Evolutionary conservation across 2,888 invertebrate species (phyloP).

Genomic region (Chorisops tibialis): DNA sequence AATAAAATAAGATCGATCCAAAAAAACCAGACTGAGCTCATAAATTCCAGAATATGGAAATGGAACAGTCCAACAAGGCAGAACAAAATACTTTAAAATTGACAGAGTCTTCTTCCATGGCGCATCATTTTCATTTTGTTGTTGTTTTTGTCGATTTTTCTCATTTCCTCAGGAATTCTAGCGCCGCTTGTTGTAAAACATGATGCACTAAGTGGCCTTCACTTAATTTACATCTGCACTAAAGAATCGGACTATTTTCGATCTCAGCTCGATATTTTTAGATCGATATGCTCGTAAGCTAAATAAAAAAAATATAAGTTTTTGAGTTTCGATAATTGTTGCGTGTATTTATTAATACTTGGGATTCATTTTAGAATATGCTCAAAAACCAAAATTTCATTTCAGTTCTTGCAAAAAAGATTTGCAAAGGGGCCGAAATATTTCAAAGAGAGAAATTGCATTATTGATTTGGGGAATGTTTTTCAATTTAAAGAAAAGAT

Average conservation of each 20-base stretch:
- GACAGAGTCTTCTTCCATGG: slow-evolving; percentile 12
- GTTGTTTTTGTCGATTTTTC: background rate
- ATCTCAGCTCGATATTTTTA: slow-evolving; percentile 12
- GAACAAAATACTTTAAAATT: slow-evolving; percentile 6
- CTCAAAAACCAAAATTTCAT: no score
- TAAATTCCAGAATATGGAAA: slow-evolving; percentile 16
- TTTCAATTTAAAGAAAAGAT: no score
- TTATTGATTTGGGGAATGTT: no score
- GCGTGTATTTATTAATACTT: no score
- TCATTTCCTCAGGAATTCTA: slow-evolving; percentile 21
- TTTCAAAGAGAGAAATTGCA: no score
- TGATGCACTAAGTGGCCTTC: slow-evolving; percentile 13
- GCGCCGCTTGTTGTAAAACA: slow-evolving; percentile 25
- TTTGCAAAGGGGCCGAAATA: no score
- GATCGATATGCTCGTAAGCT: no score
- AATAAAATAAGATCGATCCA: background rate
- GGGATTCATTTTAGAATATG: no score
- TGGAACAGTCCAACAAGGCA: slow-evolving; percentile 21
- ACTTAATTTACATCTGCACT: slow-evolving; percentile 6
- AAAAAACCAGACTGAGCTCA: slow-evolving; percentile 1
- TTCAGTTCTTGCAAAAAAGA: no score
- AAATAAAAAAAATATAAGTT: no score
- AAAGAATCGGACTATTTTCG: slow-evolving; percentile 13
- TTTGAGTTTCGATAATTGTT: no score
- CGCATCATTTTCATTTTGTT: slow-evolving; percentile 5